Evolutionary conservation across 2,797 vertebrate genomes (phyloP), one percentile per base, ranked within the genome.

Genomic region (Microhierax caerulescens): DNA sequence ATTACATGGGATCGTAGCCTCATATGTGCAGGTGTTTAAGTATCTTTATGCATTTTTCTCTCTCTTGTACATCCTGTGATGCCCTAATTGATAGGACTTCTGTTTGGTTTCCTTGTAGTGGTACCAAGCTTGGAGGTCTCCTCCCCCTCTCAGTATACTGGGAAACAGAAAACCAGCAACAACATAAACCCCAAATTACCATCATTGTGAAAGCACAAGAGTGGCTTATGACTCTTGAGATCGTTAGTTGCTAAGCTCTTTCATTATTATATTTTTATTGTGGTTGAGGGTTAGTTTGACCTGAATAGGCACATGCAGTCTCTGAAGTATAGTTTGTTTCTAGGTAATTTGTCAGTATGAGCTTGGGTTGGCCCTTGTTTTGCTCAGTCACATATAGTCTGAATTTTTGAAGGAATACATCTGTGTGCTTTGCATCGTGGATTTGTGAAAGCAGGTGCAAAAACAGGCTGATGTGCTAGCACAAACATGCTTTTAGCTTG

Each of bases 241-340:
- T 54, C 83, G 50, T 68, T 57, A 30, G 56, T 59, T 95, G 78
- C 90, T 92, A 78, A 91, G 70, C 74, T 73, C 76, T 85, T 79
- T 87, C 41, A 69, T 25, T 73, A n/a, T 77, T 88, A 25, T 9
- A 54, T 73, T 95, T 96, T 95, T 92, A 91, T 91, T 93, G 87
- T 93, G 92, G 61, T 45, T 82, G 85, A 87, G 68, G 63, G 93
- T 92, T 97, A 94, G 90, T 97, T 95, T 95, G 79, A 95, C 83
- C 57, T 81, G 64, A 91, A 61, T 59, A 80, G 51, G 89, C 48
- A 57, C 90, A 68, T 13, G 32, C n/a, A 61, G 81, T 75, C 67
- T 91, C 74, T 91, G 32, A 64, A 64, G 68, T 74, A 34, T 79
- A 51, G 39, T 95, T 96, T 88, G 63, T 22, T 97, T 94, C 75